phyloP scores from a whole-genome alignment of 2,888 invertebrate genomes.

The Ennomos quercinarius region DNA sequence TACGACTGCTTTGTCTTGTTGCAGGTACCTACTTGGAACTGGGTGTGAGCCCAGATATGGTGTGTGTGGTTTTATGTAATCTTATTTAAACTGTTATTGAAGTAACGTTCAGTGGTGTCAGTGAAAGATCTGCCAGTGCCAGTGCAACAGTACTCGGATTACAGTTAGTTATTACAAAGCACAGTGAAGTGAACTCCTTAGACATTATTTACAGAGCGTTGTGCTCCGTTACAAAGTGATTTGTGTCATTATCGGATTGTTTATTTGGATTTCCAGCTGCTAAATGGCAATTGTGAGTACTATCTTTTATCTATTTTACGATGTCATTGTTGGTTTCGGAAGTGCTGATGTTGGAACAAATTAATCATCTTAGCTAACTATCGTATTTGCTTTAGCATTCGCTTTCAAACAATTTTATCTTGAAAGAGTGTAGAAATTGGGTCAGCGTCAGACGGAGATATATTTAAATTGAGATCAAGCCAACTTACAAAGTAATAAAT shows the following conservation, averaged over 20 bases:
- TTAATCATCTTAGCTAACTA: background rate
- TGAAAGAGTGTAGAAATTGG: slow-evolving; percentile 40
- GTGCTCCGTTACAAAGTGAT: slow-evolving; percentile 70
- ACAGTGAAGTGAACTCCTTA: slow-evolving; percentile 68
- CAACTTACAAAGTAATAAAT: slow-evolving; percentile 31
- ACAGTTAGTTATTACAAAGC: slow-evolving; percentile 58
- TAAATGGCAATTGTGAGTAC: slow-evolving; percentile 77
- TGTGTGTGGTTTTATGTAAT: slow-evolving; percentile 83
- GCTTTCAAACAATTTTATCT: slow-evolving; percentile 31
- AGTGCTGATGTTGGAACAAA: slow-evolving; percentile 9
- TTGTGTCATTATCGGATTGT: slow-evolving; percentile 76
- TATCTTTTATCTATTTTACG: slow-evolving; percentile 27
- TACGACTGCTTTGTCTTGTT: slow-evolving; percentile 82
- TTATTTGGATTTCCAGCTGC: slow-evolving; percentile 66
- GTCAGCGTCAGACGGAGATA: slow-evolving; percentile 41
- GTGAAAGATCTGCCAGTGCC: slow-evolving; percentile 54
- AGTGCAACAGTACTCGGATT: slow-evolving; percentile 59
- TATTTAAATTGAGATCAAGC: slow-evolving; percentile 44
- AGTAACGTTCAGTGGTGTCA: slow-evolving; percentile 60
- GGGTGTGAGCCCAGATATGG: slow-evolving; percentile 83
- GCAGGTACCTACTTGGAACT: slow-evolving; percentile 82
- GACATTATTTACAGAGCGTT: slow-evolving; percentile 58
- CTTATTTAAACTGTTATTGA: slow-evolving; percentile 69
- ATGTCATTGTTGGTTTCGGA: slow-evolving; percentile 2
- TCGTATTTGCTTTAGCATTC: slow-evolving; percentile 7